These are phyloP conservation scores for Zapornia atra DNA, from an alignment of 2,113 vertebrate genomes.

Conservation along the genomic window DNA sequence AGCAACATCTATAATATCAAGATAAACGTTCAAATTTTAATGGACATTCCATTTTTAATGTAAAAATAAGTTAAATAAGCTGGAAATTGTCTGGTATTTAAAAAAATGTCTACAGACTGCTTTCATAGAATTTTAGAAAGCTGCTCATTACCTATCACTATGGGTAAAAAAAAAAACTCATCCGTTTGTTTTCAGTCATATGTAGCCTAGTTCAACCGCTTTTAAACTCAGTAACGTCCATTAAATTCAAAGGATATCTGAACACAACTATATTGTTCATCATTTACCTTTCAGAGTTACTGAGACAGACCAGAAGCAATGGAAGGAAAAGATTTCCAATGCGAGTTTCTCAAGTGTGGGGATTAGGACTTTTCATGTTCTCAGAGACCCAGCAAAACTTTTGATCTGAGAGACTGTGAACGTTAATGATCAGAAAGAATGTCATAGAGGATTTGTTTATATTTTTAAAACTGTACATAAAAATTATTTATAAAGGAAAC, in stretches of 20 bases:
- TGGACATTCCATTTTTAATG: background rate
- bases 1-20: background rate
- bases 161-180: background rate
- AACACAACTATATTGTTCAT: background rate
- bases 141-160: background rate
- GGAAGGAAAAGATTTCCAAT: background rate
- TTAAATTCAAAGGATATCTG: background rate
- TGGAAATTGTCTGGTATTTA: background rate
- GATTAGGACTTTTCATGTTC: conserved; percentile 11
- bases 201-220: background rate
- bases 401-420: conserved; percentile 52
- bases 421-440: conserved; percentile 50
- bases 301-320: background rate
- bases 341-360: background rate
- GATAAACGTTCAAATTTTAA: background rate
- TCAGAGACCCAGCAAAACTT: conserved; percentile 48
- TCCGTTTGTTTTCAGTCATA: background rate
- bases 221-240: background rate
- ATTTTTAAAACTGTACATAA: conserved; percentile 57
- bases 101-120: background rate
- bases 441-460: conserved; percentile 65
- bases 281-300: background rate
- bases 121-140: background rate
- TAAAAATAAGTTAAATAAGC: background rate
- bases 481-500: conserved; percentile 68